Evolutionary conservation across 1,140 invertebrate genomes (phyloP), one percentile per base, ranked within the genome.

Genomic region (Zaprionus ornatus): DNA sequence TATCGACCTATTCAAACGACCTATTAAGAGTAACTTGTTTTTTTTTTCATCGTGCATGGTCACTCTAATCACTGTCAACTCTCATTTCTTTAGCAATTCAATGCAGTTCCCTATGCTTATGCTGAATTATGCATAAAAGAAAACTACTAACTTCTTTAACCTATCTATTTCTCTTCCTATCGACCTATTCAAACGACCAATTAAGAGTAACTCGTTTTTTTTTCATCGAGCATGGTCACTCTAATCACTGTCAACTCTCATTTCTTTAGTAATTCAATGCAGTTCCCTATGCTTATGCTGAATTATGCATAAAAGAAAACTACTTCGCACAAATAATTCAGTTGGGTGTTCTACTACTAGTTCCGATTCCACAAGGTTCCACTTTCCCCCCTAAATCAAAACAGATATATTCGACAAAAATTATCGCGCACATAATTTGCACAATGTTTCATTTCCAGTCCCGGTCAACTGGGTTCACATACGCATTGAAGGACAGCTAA

Each of bases 391-490:
- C 13, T 25, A 56, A 57, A 57, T 40, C 35, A 64, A 56, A 40
- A 48, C 32, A 62, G 17, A 50, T 35, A 32, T 62, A 17, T 63
- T 56, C 54, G 21, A 9, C 23, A 40, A 65, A 66, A 73, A 67
- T 59, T 62, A 37, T 62, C 23, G 19, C 60, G 29, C 35, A 68
- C 27, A 68, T 68, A 68, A 68, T 68, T 68, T 68, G 65, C 65
- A 59, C 65, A 68, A 68, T 62, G 59, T 71, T 71, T 45, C 60
- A 59, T 21, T 75, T 64, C 32, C 60, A 71, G 61, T 40, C 66
- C 54, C 32, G 82, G 82, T 85, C 82, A 82, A 85, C 67, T 64
- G 71, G 42, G 48, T 61, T 61, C 35, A 45, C 40, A 45, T 45
- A 45, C 40, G 45, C 15, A 25, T n/a, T 40, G 52, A 64, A 65